Percentiles rank a stretch among this genome's conserved stretches.
These are phyloP conservation scores for Enteromius treurensis DNA, from an alignment of 2,797 vertebrate species.

Conservation along the genomic window DNA sequence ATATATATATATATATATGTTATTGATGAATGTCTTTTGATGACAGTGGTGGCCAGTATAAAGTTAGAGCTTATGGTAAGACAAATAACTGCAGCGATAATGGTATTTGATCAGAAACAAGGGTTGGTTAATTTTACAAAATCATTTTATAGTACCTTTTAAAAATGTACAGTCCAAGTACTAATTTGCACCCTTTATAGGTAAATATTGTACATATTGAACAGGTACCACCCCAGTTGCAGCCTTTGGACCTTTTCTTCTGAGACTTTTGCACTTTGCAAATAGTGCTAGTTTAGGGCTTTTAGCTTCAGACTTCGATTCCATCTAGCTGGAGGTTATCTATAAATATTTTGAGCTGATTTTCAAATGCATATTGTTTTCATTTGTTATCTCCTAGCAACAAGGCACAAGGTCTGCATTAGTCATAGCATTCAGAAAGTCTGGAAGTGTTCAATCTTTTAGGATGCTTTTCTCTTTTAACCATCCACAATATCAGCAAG, in stretches of 20 bases:
- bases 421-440: neutral
- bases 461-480: neutral
- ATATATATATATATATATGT: no score
- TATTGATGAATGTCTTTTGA: neutral
- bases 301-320: neutral
- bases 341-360: neutral
- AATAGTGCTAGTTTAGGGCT: neutral
- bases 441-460: neutral
- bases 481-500: neutral
- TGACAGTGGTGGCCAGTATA: neutral
- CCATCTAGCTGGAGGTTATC: neutral
- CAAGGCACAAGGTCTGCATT: neutral
- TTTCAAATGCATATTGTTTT: neutral
- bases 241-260: neutral
- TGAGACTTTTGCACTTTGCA: neutral
- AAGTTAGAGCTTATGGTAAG: neutral
- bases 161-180: neutral
- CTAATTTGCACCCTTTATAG: neutral
- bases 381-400: neutral
- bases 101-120: neutral
- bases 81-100: neutral
- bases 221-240: neutral
- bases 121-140: neutral
- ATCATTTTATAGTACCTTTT: neutral
- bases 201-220: neutral